Evolutionary conservation across 2,888 invertebrate genomes (phyloP), one percentile per base, ranked within the genome.

Genomic region (Torymus texanus): DNA sequence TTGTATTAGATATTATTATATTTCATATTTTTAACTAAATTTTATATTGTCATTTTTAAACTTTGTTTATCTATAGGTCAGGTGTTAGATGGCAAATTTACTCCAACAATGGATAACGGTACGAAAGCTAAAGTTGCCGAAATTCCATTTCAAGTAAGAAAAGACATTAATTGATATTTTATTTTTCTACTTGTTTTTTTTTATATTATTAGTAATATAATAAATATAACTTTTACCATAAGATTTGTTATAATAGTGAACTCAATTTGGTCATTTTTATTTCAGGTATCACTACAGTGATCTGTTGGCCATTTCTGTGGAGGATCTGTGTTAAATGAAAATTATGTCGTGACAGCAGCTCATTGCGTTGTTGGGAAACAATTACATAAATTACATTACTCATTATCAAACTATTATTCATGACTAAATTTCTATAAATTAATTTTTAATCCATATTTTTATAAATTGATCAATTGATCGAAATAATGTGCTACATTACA

Each of bases 231-330:
- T 29, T 5, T 29, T 29, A 29, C 29, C 0, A 29, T 29, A 29
- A 29, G 29, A 29, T 29, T 29, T 5, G 29, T 29, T 29, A 29
- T 29, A 29, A 29, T 29, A 29, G 29, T 29, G 29, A 29, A 29
- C 4, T 29, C 29, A 2, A 29, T 29, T 29, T 29, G 29, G 29
- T 29, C 29, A 3, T 29, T 29, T 53, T 50, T 56, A 70, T 63
- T 63, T 16, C 5, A 82, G 80, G 75, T 83, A 16, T 80, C 81
- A 11, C 66, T 73, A 16, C 80, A 81, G 79, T 18, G 18, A 2
- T 14, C n/a, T n/a, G 21, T 51, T 10, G 53, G 21, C 11, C 82
- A 83, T 59, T 83, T 83, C 55, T 83, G 82, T 24, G 83, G 82
- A 59, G 83, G 83, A 53, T 83, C 82, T 12, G 53, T 83, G 24